Conservation (phyloP, 2,797 vertebrate genomes). For the Leptatherina wallacei region DNA sequence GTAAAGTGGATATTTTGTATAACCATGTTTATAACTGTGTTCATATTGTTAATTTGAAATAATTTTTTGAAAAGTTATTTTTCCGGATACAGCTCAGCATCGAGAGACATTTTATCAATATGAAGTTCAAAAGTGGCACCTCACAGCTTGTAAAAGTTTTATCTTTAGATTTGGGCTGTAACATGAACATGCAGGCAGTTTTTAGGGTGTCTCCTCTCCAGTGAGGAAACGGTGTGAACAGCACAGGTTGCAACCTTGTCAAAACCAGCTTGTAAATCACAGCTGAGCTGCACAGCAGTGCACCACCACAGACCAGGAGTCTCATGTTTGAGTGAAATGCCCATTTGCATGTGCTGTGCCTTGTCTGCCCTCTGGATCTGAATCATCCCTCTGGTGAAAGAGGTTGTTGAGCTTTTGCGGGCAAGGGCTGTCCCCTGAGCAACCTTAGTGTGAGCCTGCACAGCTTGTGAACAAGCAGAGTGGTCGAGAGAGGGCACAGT, state of each 20-base stretch:
- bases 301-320: slow-evolving; percentile 43
- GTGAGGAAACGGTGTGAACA: slow-evolving; percentile 46
- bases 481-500: slow-evolving; percentile 37
- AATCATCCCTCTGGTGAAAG: slow-evolving; percentile 62
- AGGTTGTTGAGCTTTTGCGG: slow-evolving; percentile 46
- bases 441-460: slow-evolving; percentile 41
- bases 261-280: slow-evolving; percentile 79
- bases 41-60: neutral
- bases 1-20: neutral
- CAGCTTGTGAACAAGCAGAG: slow-evolving; percentile 38
- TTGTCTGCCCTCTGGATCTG: slow-evolving; percentile 66
- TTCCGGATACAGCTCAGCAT: no score
- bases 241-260: slow-evolving; percentile 62
- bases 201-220: slow-evolving; percentile 55
- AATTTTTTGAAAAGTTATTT: neutral
- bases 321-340: slow-evolving; percentile 47
- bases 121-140: slow-evolving; percentile 6
- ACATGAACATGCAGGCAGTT: slow-evolving; percentile 52
- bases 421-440: slow-evolving; percentile 39
- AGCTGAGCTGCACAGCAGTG: slow-evolving; percentile 26
- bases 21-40: neutral
- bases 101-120: neutral
- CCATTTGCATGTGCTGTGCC: slow-evolving; percentile 42
- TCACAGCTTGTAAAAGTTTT: slow-evolving; percentile 25
- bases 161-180: slow-evolving; percentile 52